These are phyloP conservation scores for Mormyrus proboscirostris DNA, from an alignment of 2,797 vertebrate species.

Conservation along the genomic window DNA sequence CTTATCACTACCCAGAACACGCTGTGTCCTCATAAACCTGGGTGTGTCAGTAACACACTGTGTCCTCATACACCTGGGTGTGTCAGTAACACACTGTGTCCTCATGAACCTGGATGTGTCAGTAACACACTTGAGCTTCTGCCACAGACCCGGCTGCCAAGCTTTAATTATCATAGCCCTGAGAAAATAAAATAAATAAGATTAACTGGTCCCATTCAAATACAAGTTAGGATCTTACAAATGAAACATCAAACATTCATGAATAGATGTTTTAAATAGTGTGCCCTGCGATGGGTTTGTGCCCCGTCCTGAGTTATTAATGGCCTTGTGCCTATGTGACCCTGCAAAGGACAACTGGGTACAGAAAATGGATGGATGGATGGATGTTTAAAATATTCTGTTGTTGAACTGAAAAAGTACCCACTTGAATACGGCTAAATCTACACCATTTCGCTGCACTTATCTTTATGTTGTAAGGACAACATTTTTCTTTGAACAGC, in stretches of 20 bases:
- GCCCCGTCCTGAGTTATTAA: not conserved
- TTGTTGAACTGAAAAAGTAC: not conserved
- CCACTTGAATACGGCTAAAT: not conserved
- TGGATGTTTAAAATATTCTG: not conserved
- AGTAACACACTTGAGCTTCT: not conserved
- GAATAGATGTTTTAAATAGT: not conserved
- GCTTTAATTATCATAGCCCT: not conserved
- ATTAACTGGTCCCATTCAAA: constrained; percentile 2
- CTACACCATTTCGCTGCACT: not conserved
- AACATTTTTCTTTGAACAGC: not conserved
- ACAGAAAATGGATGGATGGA: not conserved
- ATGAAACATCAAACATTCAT: not conserved
- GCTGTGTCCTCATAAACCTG: not conserved
- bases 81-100: not conserved
- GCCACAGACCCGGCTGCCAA: not conserved
- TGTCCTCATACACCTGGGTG: not conserved
- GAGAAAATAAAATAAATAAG: not conserved
- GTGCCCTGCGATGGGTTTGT: not conserved
- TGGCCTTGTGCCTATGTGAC: not conserved
- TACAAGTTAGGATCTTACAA: not conserved
- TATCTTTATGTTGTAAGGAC: not conserved
- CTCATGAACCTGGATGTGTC: not conserved
- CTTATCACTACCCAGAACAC: not conserved
- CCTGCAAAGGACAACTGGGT: not conserved
- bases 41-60: not conserved